These are phyloP conservation scores for Anguilla pacifica DNA, from an alignment of 2,797 vertebrate genomes.

Conservation along the genomic window DNA sequence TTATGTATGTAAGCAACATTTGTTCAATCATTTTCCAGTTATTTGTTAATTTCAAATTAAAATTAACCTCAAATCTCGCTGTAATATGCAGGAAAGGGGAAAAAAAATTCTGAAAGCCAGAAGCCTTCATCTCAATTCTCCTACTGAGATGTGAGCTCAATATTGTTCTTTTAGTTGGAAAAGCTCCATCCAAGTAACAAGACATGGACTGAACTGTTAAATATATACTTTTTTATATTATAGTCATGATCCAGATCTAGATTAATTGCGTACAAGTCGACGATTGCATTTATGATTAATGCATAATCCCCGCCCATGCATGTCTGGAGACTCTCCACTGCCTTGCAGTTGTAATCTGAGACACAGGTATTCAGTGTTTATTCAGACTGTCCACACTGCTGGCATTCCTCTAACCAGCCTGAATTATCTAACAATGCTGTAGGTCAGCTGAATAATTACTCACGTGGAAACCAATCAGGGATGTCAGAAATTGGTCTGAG, in stretches of 20 bases:
- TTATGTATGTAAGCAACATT: background rate
- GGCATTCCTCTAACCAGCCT: background rate
- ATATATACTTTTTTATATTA: background rate
- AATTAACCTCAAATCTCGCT: background rate
- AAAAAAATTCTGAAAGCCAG: background rate
- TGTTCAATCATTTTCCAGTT: background rate
- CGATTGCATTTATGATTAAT: background rate
- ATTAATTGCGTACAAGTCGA: background rate
- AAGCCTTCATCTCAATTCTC: background rate
- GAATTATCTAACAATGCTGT: conserved; percentile 30
- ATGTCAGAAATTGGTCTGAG: conserved; percentile 32
- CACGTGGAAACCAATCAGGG: conserved; percentile 36
- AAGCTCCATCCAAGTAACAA: background rate
- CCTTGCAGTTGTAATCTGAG: background rate
- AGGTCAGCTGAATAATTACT: conserved; percentile 56
- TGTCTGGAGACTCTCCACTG: background rate
- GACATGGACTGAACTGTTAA: background rate
- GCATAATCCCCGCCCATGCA: conserved; percentile 3
- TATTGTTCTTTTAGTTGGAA: background rate
- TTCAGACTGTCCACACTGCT: background rate
- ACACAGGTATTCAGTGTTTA: background rate
- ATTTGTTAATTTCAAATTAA: background rate
- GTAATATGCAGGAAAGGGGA: background rate
- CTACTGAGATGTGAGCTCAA: background rate
- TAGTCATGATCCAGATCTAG: background rate